phyloP scores from a whole-genome alignment of 2,888 invertebrate species.

The Amiota communis region DNA sequence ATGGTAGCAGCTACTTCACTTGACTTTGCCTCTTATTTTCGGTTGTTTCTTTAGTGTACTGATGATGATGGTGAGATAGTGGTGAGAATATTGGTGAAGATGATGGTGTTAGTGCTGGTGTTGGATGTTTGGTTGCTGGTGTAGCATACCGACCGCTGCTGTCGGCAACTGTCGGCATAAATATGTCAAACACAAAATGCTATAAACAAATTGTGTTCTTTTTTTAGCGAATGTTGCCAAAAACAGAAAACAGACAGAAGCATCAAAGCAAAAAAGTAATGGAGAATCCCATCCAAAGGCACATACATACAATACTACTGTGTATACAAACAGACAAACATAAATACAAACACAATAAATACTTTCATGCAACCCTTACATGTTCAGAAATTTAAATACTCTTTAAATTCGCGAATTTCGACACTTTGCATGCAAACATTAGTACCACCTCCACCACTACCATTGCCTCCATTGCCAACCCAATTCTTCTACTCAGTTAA shows the following conservation, averaged over 20 bases:
- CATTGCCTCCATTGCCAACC: no score
- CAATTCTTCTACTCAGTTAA: neutral
- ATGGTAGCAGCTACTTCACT: neutral
- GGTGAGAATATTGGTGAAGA: no score
- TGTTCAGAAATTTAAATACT: neutral
- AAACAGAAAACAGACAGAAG: slow-evolving; percentile 30
- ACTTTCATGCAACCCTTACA: no score
- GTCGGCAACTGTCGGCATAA: slow-evolving; percentile 55
- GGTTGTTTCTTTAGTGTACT: neutral
- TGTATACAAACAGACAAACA: neutral
- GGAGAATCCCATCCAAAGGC: no score
- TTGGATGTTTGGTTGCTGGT: no score
- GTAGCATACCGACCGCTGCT: slow-evolving; percentile 4
- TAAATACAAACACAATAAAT: neutral
- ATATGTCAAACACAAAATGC: slow-evolving; percentile 64
- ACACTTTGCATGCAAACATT: neutral
- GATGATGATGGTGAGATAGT: no score
- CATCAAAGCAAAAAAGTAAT: neutral
- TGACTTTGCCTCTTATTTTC: neutral
- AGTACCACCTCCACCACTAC: no score
- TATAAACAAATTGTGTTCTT: slow-evolving; percentile 58
- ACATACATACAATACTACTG: neutral
- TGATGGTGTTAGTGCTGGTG: no score
- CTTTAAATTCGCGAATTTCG: slow-evolving; percentile 13
- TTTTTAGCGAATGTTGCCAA: slow-evolving; percentile 30